A percentile compares a stretch with the other conserved stretches of the same genome.
Evolutionary conservation across 2,113 vertebrate species (phyloP).

Genomic region (Bos indicus): DNA sequence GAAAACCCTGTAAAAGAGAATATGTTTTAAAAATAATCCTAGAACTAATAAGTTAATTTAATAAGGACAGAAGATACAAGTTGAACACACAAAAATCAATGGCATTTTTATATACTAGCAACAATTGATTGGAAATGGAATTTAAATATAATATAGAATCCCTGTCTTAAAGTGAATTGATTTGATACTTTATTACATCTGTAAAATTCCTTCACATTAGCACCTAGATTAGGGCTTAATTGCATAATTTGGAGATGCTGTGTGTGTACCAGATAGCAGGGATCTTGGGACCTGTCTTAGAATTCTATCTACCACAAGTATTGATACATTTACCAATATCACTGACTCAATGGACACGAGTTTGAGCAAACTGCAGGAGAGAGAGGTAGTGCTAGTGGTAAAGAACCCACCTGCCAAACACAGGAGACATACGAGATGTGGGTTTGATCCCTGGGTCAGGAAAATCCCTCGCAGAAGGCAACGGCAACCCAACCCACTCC

Average conservation of each 20-base stretch:
- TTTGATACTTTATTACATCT: not conserved
- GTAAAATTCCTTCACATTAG: not conserved
- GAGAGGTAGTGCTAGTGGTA: not conserved
- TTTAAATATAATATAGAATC: not conserved
- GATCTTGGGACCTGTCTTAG: not conserved
- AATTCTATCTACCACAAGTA: not conserved
- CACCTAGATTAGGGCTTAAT: not conserved
- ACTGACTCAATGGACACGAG: not conserved
- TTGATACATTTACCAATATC: not conserved
- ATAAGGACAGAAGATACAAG: not conserved
- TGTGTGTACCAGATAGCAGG: not conserved
- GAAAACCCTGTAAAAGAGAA: not conserved
- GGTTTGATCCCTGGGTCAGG: not conserved
- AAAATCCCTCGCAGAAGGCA: not conserved
- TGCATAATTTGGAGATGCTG: not conserved
- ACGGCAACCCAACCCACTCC: not conserved
- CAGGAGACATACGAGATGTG: not conserved
- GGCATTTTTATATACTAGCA: constrained; percentile 2
- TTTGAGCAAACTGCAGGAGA: not conserved
- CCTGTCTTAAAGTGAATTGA: not conserved
- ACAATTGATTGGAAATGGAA: not conserved
- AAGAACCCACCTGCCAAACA: not conserved
- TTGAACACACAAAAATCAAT: not conserved
- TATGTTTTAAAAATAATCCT: not conserved
- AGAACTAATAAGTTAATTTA: not conserved